phyloP scores from a whole-genome alignment of 2,888 invertebrate genomes.

The Melipona bicolor region DNA sequence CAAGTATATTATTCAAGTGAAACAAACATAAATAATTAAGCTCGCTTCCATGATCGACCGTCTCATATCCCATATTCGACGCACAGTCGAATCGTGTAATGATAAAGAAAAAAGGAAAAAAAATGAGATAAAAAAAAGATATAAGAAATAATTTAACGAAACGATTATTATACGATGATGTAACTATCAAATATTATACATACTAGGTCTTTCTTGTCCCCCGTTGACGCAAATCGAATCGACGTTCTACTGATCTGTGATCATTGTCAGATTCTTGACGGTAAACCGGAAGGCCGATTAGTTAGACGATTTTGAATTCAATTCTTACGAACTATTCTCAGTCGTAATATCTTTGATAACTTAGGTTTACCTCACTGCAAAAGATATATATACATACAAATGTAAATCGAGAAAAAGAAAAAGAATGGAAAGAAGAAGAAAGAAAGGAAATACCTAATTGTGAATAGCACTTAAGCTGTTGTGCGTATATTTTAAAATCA shows the following conservation, averaged over 20 bases:
- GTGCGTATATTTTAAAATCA: conserved; percentile 75
- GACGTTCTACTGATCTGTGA: conserved; percentile 67
- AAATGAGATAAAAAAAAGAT: background rate
- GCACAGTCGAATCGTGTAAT: conserved; percentile 22
- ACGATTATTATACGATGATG: conserved; percentile 16
- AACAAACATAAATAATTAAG: conserved; percentile 33
- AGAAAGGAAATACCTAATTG: conserved; percentile 58
- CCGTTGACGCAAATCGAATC: conserved; percentile 40
- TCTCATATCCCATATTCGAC: conserved; percentile 51
- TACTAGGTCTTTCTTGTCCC: conserved; percentile 38
- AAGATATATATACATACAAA: conserved; percentile 49
- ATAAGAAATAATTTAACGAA: conserved; percentile 23
- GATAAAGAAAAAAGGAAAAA: background rate
- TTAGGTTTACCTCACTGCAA: conserved; percentile 63
- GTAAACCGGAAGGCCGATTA: conserved; percentile 48
- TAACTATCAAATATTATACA: conserved; percentile 26
- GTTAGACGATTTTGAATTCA: conserved; percentile 60
- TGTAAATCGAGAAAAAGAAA: conserved; percentile 61
- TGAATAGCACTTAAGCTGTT: conserved; percentile 71
- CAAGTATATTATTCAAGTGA: conserved; percentile 6
- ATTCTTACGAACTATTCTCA: conserved; percentile 59
- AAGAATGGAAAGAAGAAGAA: background rate
- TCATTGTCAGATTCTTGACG: conserved; percentile 61
- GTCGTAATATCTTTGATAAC: conserved; percentile 66
- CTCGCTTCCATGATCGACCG: conserved; percentile 45